Evolutionary conservation across 2,888 invertebrate genomes (phyloP).

Genomic region (Lycophotia porphyrea): DNA sequence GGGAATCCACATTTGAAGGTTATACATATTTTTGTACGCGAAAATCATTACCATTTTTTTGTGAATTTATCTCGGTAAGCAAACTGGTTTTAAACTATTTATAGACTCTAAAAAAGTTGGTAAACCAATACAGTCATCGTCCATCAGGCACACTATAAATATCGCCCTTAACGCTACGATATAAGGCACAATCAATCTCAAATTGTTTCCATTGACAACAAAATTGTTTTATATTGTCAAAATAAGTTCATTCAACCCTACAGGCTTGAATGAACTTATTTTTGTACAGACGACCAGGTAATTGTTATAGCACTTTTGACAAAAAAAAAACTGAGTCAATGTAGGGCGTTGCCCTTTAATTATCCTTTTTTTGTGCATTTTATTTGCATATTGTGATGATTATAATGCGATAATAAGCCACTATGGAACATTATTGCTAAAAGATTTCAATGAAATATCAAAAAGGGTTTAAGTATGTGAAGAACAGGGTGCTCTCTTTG

Average conservation of each 20-base stretch:
- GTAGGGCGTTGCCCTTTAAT: not conserved
- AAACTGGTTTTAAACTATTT: not conserved
- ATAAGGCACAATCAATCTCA: not conserved
- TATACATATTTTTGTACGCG: conserved; percentile 11
- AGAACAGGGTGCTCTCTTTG: not conserved
- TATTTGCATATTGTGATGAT: too few relatives aligned
- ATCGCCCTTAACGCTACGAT: not conserved
- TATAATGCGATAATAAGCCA: not conserved
- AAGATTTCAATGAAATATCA: not conserved
- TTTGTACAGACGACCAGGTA: not conserved
- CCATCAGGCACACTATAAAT: not conserved
- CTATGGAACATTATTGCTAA: not conserved
- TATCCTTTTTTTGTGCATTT: too few relatives aligned
- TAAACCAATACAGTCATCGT: not conserved
- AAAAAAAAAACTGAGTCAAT: not conserved
- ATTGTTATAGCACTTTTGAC: not conserved
- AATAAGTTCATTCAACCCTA: too few relatives aligned
- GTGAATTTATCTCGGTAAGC: not conserved
- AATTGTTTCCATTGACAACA: not conserved
- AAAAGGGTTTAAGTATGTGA: not conserved
- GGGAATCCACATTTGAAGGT: conserved; percentile 37
- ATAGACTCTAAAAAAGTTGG: not conserved
- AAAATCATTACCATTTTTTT: not conserved
- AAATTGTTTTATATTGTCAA: too few relatives aligned
- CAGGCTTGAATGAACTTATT: not conserved